Base-by-base conservation (phyloP, 2,888 invertebrate species). In the Hyppa rectilinea region DNA sequence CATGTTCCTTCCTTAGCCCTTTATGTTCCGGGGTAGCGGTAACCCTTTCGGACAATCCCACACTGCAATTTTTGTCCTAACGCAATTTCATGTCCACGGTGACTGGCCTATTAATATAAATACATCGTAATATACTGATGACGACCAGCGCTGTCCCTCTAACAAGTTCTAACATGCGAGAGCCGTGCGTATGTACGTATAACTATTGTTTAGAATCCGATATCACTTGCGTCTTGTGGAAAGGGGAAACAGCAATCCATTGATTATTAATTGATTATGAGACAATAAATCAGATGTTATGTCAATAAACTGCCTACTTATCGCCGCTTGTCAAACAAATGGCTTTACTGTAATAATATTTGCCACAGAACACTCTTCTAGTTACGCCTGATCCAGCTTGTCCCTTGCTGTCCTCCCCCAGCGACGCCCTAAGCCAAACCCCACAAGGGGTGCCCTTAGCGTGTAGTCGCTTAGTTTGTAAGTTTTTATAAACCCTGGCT, bases 301-400 rank as follows among this genome's bases (percentile, higher is more conserved):
- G 47, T 79, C 50, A 76, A 61, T 73, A 79, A 49, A 73, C 52
- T 49, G 43, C 31, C 36, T 7, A 23, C 38, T 67, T 68, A 80
- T 80, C 66, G 47, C 29, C 29, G 2, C 31, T 58, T 58, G 62
- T 59, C 52, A 59, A 78, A 78, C 78, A 75, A 78, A 78, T 56
- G 10, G 23, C n/a, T 69, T 6, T 45, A 58, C 50, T 58, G 60
- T 43, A 68, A 68, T 43, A 69, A 74, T 70, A 70, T 59, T 59
- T 75, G 31, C 34, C 10, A 4, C 6, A 40, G 45, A 71, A 23
- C 34, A 29, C 43, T 36, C 40, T 49, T 47, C 26, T 23, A 4
- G 31, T 23, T 29, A 20, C 17, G 36, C 23, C 52, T 36, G n/a
- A n/a, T n/a, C n/a, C n/a, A n/a, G n/a, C n/a, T n/a, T n/a, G n/a